These are phyloP conservation scores for Melangyna quadrimaculata DNA, from an alignment of 2,888 invertebrate genomes.

Conservation along the genomic window DNA sequence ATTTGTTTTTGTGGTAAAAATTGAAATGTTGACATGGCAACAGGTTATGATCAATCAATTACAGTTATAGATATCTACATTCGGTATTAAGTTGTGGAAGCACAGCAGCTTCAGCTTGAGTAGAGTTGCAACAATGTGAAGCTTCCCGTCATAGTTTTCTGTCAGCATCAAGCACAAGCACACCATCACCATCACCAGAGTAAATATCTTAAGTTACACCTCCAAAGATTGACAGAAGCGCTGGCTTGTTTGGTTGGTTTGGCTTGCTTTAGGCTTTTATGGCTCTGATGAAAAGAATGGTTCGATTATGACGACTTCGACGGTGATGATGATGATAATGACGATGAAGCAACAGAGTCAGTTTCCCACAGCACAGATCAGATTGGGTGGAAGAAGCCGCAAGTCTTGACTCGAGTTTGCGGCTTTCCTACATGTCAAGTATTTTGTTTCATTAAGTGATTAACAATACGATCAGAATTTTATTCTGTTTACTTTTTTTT, in stretches of 20 bases:
- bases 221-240: slow-evolving; percentile 56
- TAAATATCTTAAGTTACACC: slow-evolving; percentile 55
- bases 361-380: slow-evolving; percentile 51
- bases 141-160: slow-evolving; percentile 37
- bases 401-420: slow-evolving; percentile 59
- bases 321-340: slow-evolving; percentile 1
- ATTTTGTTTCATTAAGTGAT: slow-evolving; percentile 68
- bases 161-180: slow-evolving; percentile 33
- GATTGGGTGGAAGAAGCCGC: slow-evolving; percentile 56
- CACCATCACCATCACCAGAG: too few relatives aligned
- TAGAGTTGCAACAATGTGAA: slow-evolving; percentile 21
- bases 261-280: neutral
- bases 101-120: slow-evolving; percentile 18
- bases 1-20: slow-evolving; percentile 57
- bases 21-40: slow-evolving; percentile 63
- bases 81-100: slow-evolving; percentile 21
- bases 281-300: slow-evolving; percentile 16
- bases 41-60: slow-evolving; percentile 70
- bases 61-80: slow-evolving; percentile 38
- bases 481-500: neutral
- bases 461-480: slow-evolving; percentile 64
- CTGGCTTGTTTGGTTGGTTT: neutral
- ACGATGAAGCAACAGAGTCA: slow-evolving; percentile 18
- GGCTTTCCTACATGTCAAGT: slow-evolving; percentile 61
- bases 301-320: neutral